Percentiles rank a stretch among this genome's conserved stretches.
phyloP scores from a whole-genome alignment of 2,888 invertebrate genomes.

The Spodoptera exigua region DNA sequence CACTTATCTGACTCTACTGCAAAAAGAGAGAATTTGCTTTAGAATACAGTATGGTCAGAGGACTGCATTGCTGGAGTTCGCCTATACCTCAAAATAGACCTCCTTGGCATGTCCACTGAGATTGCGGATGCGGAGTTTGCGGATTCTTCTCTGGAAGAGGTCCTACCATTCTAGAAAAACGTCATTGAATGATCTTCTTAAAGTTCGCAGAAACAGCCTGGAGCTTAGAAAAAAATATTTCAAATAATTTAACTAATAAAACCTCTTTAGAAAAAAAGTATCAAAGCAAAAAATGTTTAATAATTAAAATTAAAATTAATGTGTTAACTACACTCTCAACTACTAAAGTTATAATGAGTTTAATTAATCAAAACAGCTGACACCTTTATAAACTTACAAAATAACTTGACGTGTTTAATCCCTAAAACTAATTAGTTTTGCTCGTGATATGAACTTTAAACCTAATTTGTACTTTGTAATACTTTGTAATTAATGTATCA shows the following conservation, averaged over 20 bases:
- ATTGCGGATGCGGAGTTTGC: too few relatives aligned
- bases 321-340: slow-evolving; percentile 10
- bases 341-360: slow-evolving; percentile 29
- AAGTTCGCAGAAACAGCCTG: too few relatives aligned
- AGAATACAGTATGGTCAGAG: too few relatives aligned
- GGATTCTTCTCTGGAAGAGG: too few relatives aligned
- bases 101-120: too few relatives aligned
- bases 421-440: not conserved
- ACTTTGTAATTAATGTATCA: not conserved
- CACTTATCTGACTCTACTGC: too few relatives aligned
- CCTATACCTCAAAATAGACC: too few relatives aligned
- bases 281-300: not conserved
- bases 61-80: too few relatives aligned
- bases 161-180: too few relatives aligned
- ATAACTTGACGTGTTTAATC: slow-evolving; percentile 2
- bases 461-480: not conserved
- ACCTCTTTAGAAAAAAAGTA: not conserved
- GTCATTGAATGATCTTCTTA: too few relatives aligned
- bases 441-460: not conserved
- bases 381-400: slow-evolving; percentile 3
- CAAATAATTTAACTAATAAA: not conserved
- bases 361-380: slow-evolving; percentile 16
- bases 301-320: slow-evolving; percentile 8
- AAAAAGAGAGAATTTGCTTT: too few relatives aligned
- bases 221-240: too few relatives aligned